A percentile compares a stretch with the other conserved stretches of the same genome.
Evolutionary conservation across 2,113 vertebrate genomes (phyloP).

Genomic region (Onychostruthus taczanowskii): DNA sequence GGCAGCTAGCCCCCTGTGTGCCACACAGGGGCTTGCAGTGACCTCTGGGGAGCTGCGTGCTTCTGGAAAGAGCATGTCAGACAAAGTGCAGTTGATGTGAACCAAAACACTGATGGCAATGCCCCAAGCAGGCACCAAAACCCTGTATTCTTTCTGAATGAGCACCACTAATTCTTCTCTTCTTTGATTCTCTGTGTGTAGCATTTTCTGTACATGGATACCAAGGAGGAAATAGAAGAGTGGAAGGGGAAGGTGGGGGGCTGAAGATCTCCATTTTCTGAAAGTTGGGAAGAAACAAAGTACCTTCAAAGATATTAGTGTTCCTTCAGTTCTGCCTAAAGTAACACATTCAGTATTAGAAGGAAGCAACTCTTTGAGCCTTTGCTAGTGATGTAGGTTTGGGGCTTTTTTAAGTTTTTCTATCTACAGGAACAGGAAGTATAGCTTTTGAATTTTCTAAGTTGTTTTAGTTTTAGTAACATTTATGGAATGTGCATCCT

Average conservation of each 20-base stretch:
- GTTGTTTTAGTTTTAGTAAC: not conserved
- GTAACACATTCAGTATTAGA: not conserved
- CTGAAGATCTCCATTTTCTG: not conserved
- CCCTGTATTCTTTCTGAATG: not conserved
- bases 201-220: not conserved
- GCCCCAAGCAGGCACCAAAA: not conserved
- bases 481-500: not conserved
- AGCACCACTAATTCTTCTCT: not conserved
- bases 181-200: not conserved
- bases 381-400: not conserved
- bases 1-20: not conserved
- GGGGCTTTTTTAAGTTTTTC: not conserved
- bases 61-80: not conserved
- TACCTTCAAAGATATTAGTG: not conserved
- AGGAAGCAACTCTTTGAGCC: not conserved
- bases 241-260: accelerated
- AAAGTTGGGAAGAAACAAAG: not conserved
- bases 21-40: not conserved
- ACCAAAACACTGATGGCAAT: not conserved
- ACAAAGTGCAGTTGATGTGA: not conserved
- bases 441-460: not conserved
- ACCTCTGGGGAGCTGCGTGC: not conserved
- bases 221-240: not conserved
- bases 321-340: not conserved
- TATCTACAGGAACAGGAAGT: not conserved